These are phyloP conservation scores for Cacatua alba DNA, from an alignment of 2,113 vertebrate species.

Conservation along the genomic window DNA sequence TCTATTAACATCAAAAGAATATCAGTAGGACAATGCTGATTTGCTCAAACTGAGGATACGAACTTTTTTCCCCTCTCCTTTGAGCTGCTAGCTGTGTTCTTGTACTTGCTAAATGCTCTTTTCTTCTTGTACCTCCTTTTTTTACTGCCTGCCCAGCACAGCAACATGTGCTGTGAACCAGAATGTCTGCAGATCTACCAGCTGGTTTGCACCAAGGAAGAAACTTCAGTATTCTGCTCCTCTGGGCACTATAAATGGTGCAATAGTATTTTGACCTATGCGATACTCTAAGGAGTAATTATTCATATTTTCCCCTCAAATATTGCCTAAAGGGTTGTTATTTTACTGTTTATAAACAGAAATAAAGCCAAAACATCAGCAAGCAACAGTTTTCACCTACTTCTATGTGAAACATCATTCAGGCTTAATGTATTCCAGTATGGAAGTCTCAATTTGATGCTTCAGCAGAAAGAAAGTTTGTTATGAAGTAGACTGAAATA, in stretches of 20 bases:
- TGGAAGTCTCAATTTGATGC: constrained; percentile 19
- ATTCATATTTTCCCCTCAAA: background rate
- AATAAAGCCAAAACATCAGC: constrained; percentile 5
- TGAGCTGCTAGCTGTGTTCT: background rate
- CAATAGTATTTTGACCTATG: constrained; percentile 34
- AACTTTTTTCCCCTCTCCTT: background rate
- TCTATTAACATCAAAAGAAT: background rate
- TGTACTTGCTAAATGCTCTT: background rate
- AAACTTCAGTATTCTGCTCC: constrained; percentile 18
- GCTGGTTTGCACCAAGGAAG: constrained; percentile 8
- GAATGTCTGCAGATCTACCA: constrained; percentile 22
- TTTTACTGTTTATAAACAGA: constrained; percentile 23
- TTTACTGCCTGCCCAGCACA: background rate
- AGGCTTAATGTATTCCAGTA: background rate
- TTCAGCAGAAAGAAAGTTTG: background rate
- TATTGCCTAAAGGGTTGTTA: constrained; percentile 16
- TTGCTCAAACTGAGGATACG: background rate
- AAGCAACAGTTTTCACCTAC: background rate
- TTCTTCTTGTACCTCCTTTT: background rate
- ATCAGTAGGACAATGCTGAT: background rate
- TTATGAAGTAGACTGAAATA: background rate
- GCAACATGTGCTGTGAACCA: background rate
- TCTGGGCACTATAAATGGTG: background rate
- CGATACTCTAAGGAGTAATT: constrained; percentile 18
- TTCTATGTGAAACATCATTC: constrained; percentile 15